These are phyloP conservation scores for Tupiocoris notatus DNA, from an alignment of 2,888 invertebrate genomes.

Conservation along the genomic window DNA sequence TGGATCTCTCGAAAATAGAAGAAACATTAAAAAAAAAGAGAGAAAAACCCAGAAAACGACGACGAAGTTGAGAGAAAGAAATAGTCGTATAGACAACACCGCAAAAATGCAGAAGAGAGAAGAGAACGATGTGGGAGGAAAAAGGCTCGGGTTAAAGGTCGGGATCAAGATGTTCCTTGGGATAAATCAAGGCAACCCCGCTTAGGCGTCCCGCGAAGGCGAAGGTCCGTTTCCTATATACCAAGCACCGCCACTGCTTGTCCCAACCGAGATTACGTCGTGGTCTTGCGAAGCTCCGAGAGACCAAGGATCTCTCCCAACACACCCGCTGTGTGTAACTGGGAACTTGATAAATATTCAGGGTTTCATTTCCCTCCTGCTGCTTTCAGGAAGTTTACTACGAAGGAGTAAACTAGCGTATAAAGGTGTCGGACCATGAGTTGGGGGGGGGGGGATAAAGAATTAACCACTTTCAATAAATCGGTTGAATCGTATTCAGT, in stretches of 20 bases:
- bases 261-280: constrained; percentile 1
- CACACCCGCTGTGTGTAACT: background rate
- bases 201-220: background rate
- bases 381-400: background rate
- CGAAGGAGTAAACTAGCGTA: background rate
- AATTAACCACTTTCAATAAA: too few relatives aligned
- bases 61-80: background rate
- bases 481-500: too few relatives aligned
- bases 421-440: too few relatives aligned
- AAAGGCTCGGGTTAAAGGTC: constrained; percentile 16
- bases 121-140: background rate
- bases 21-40: background rate
- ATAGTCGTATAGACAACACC: background rate
- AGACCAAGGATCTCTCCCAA: background rate
- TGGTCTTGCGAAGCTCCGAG: background rate
- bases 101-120: background rate
- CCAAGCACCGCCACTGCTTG: background rate
- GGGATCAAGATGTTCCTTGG: constrained; percentile 28
- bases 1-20: background rate
- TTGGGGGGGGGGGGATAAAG: too few relatives aligned
- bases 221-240: background rate
- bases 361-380: background rate
- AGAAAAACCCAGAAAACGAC: background rate
- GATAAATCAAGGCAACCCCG: constrained; percentile 26
- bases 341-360: background rate